Evolutionary conservation across 2,888 invertebrate species (phyloP), one percentile per base, ranked within the genome.

Genomic region (Chirona hameri): DNA sequence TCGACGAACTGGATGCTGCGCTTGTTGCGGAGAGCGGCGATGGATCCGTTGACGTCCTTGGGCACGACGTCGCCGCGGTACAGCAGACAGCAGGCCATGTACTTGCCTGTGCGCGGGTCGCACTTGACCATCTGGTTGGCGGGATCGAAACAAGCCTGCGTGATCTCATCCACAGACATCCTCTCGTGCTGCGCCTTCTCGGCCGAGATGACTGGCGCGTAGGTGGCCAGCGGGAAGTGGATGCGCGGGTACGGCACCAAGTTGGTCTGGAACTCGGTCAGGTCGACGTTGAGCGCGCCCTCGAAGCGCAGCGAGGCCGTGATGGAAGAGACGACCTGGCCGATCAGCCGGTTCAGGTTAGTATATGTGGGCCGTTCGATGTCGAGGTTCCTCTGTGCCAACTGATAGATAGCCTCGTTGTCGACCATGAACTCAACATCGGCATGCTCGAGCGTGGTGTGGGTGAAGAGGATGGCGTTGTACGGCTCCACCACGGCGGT

Each of bases 51-150:
- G 81, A 88, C 88, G 82, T 88, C 89, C 85, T 89, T 89, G 39
- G 89, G 90, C 2, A 90, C 95, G 18, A 97, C 96, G 87, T 98
- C 97, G 0, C 97, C 97, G 21, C 95, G 91, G 88, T 95, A 95
- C 84, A 95, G 89, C 86, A 95, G 90, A 86, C 95, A 95, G 87
- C 95, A 95, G 60, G 95, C 95, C 90, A 89, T 89, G 88, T 90
- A 89, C 85, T 86, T 86, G 39, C 86, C 86, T 84, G 83, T 83
- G 84, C 83, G 79, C 15, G 83, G 83, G 39, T 83, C n/a, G n/a
- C n/a, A n/a, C n/a, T n/a, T n/a, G n/a, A n/a, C n/a, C n/a, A n/a
- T n/a, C n/a, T n/a, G n/a, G n/a, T n/a, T n/a, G n/a, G n/a, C n/a
- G n/a, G n/a, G n/a, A n/a, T n/a, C n/a, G n/a, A n/a, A n/a, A n/a